Evolutionary conservation across 2,113 vertebrate species (phyloP), one percentile per base, ranked within the genome.

Genomic region (Eidolon helvum): DNA sequence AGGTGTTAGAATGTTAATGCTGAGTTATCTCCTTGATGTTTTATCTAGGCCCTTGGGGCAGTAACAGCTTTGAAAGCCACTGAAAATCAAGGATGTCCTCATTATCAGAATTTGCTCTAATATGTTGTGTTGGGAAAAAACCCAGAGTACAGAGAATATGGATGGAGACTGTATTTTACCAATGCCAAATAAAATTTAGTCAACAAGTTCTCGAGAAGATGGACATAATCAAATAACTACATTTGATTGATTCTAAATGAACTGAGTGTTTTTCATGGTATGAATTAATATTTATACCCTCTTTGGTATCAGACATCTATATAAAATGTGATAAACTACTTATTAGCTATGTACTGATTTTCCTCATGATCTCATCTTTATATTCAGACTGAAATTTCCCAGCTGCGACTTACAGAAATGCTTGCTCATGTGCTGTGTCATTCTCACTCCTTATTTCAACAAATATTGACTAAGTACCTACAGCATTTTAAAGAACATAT

Each of bases 371-470:
- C 45, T 97, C 71, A 78, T 88, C 86, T 87, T 94, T 22, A 50
- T n/a, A 77, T 28, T 80, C 84, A 21, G 45, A 72, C 45, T 85
- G 50, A 86, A 98, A 94, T 90, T 92, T 68, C 59, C 57, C 80
- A 80, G 18, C 48, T 83, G 50, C 82, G 40, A 91, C 85, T 96
- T 96, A 90, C 38, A 95, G 80, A 95, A 97, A 92, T 71, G 53
- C 86, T 87, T 96, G 71, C 94, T 95, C 69, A 86, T 77, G 26
- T 77, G 84, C 35, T 72, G 33, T 90, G 59, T 78, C 85, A 82
- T 94, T 90, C 84, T 94, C 40, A 10, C 40, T 53, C 43, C 24
- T 74, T 43, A 69, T 66, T 85, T 94, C 77, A 68, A 45, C 24
- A 85, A 80, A 87, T 75, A 94, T 61, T 84, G 24, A 59, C 75